Conservation (phyloP, 2,113 vertebrate species). For the Cyanistes caeruleus region DNA sequence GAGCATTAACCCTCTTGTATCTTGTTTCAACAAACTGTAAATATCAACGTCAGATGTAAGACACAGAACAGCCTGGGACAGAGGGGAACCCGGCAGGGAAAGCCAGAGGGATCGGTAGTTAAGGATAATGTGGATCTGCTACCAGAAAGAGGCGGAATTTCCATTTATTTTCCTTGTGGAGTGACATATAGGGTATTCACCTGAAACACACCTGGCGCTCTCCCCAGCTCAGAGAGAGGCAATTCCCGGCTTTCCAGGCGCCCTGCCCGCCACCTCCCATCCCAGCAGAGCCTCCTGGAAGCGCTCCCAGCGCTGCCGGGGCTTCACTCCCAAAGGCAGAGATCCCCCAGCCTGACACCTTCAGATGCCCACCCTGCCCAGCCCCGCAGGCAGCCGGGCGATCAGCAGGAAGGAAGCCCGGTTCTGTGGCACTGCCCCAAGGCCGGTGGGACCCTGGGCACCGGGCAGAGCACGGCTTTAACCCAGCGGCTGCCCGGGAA, state of each 20-base stretch:
- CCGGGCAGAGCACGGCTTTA: fast-evolving
- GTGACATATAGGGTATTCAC: fast-evolving
- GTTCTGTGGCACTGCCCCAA: fast-evolving
- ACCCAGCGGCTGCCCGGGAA: no score
- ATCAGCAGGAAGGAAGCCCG: fast-evolving
- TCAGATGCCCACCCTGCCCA: fast-evolving
- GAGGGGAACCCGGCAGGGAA: background rate
- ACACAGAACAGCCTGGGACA: fast-evolving
- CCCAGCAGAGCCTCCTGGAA: background rate
- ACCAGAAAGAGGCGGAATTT: background rate
- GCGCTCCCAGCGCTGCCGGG: fast-evolving
- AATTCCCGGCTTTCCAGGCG: fast-evolving
- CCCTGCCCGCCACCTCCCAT: background rate
- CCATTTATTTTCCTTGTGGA: background rate
- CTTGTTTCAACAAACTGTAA: background rate
- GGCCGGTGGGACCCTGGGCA: fast-evolving
- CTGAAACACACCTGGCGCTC: background rate
- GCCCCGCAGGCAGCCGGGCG: background rate
- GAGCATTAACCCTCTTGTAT: background rate
- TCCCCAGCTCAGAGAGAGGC: background rate
- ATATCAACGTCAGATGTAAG: background rate
- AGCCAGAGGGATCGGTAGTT: background rate
- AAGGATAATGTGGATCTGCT: background rate
- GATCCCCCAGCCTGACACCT: fast-evolving
- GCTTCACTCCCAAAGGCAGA: background rate